These are phyloP conservation scores for Physocephala rufipes DNA, from an alignment of 2,888 invertebrate species.

Conservation along the genomic window DNA sequence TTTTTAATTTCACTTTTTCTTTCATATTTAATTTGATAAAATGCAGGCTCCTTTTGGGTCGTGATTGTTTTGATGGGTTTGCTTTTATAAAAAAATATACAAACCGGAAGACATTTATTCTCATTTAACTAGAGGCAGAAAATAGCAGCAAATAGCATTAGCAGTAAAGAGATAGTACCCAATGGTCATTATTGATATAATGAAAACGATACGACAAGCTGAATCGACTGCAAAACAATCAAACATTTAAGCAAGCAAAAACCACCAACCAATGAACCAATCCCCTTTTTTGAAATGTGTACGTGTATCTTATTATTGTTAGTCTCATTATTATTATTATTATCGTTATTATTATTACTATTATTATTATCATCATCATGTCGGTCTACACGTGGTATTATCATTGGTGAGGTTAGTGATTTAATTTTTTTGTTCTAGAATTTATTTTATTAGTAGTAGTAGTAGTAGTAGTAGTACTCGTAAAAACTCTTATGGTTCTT, in stretches of 20 bases:
- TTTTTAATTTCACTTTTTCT: too few species aligned
- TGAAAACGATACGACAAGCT: background rate
- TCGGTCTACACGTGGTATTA: background rate
- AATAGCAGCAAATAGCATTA: background rate
- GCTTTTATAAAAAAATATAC: constrained; percentile 51
- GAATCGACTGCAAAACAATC: background rate
- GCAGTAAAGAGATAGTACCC: background rate
- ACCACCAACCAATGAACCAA: background rate
- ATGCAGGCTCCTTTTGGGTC: too few species aligned
- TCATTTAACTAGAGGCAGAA: constrained; percentile 53
- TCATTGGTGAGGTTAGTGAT: background rate
- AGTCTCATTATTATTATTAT: background rate
- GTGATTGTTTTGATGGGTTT: background rate
- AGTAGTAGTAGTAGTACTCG: background rate
- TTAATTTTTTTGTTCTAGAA: background rate
- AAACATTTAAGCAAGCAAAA: background rate
- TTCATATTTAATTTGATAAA: too few species aligned
- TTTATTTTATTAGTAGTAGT: background rate
- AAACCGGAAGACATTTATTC: constrained; percentile 63
- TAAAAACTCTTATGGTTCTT: background rate
- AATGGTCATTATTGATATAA: background rate
- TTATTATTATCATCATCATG: background rate
- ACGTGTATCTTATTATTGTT: background rate
- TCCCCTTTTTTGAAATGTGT: background rate
- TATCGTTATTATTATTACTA: background rate